These are phyloP conservation scores for Buphagus erythrorhynchus DNA, from an alignment of 2,797 vertebrate genomes.

Conservation along the genomic window DNA sequence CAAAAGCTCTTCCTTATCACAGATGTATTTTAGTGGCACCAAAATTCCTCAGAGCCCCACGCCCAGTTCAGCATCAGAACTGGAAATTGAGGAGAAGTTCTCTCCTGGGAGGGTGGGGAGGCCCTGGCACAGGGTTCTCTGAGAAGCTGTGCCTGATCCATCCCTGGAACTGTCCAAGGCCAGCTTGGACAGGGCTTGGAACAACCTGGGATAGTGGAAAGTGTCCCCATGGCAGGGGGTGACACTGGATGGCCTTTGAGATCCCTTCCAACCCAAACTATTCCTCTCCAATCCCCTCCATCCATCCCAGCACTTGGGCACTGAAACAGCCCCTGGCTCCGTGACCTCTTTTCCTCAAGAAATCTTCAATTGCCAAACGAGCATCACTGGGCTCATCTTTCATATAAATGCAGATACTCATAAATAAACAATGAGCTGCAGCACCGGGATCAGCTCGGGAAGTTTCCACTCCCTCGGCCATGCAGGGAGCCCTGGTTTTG, in stretches of 20 bases:
- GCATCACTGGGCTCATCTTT: background rate
- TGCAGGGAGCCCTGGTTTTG: background rate
- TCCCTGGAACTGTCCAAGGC: background rate
- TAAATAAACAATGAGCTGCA: conserved; percentile 29
- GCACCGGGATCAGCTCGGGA: background rate
- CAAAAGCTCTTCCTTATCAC: background rate
- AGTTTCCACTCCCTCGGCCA: background rate
- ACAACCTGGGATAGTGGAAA: fast-evolving
- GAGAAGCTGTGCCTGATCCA: background rate
- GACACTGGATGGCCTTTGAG: background rate
- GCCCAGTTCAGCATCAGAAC: fast-evolving
- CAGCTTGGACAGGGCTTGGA: background rate
- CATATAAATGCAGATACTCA: background rate
- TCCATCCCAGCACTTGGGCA: background rate
- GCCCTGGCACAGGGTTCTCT: background rate
- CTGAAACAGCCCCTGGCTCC: background rate
- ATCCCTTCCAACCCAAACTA: background rate
- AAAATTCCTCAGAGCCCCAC: background rate
- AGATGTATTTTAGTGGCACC: background rate
- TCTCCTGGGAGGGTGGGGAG: background rate
- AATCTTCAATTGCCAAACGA: background rate
- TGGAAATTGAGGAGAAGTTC: background rate
- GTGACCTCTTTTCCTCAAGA: background rate
- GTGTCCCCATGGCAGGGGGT: background rate
- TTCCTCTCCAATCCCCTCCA: background rate